These are phyloP conservation scores for Drosophila austrosaltans DNA, from an alignment of 2,888 invertebrate species.

Conservation along the genomic window DNA sequence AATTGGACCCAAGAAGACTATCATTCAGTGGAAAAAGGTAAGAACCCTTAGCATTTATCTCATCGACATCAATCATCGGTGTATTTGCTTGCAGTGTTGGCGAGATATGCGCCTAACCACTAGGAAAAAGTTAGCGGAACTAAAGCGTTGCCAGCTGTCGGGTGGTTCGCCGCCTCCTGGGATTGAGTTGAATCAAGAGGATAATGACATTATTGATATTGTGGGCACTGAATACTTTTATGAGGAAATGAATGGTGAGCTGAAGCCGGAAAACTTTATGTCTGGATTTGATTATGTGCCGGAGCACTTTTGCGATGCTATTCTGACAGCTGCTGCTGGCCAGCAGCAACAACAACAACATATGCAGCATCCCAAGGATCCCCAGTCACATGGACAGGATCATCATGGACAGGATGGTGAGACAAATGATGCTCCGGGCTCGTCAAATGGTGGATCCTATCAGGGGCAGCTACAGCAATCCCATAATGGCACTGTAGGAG, in stretches of 20 bases:
- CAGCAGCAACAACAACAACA: conserved; percentile 81
- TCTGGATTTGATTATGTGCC: conserved; percentile 82
- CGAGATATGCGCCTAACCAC: conserved; percentile 83
- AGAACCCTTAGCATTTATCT: background rate
- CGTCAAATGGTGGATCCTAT: conserved; percentile 79
- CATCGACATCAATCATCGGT: background rate
- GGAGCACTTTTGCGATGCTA: conserved; percentile 82
- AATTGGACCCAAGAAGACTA: conserved; percentile 82
- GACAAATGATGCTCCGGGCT: conserved; percentile 80
- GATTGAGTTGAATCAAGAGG: conserved; percentile 82
- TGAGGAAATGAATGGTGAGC: conserved; percentile 82
- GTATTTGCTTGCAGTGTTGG: conserved; percentile 75
- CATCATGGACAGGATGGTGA: conserved; percentile 81
- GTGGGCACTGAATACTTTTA: conserved; percentile 82
- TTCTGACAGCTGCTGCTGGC: conserved; percentile 81
- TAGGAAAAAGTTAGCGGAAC: conserved; percentile 81
- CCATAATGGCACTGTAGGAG: conserved; percentile 66
- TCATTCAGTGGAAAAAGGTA: conserved; percentile 83
- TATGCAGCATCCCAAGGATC: conserved; percentile 72
- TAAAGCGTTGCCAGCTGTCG: conserved; percentile 82
- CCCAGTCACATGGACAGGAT: conserved; percentile 74
- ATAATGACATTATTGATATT: conserved; percentile 82
- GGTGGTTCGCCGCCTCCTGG: conserved; percentile 82
- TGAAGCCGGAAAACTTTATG: conserved; percentile 82
- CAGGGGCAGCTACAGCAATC: conserved; percentile 75